These are phyloP conservation scores for Periparus ater DNA, from an alignment of 2,797 vertebrate genomes.

Conservation along the genomic window DNA sequence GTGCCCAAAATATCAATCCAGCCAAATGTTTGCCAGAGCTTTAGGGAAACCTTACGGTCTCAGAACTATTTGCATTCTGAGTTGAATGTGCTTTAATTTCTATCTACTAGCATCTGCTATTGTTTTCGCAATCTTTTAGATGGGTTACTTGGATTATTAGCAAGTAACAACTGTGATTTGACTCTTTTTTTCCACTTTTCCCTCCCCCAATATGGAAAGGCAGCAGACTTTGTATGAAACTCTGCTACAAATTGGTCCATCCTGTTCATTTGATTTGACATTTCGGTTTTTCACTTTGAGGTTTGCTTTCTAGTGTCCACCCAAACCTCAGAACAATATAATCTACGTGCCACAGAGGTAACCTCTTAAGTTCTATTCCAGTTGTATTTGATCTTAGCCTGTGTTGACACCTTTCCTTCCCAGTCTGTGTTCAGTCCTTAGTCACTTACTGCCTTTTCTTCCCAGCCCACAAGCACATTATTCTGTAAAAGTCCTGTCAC, in stretches of 20 bases:
- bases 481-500: neutral
- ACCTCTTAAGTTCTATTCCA: neutral
- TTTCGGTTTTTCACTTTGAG: neutral
- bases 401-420: neutral
- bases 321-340: neutral
- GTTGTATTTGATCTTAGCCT: neutral
- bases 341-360: neutral
- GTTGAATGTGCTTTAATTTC: slow-evolving; percentile 47
- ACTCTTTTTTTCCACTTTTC: neutral
- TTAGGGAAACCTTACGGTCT: slow-evolving; percentile 53
- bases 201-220: neutral
- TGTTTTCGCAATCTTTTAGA: slow-evolving; percentile 35
- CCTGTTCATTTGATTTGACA: neutral
- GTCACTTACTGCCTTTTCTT: neutral
- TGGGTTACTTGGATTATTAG: slow-evolving; percentile 39
- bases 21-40: slow-evolving; percentile 61
- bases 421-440: neutral
- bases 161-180: neutral
- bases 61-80: slow-evolving; percentile 54
- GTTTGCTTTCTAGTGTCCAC: neutral
- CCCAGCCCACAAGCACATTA: neutral
- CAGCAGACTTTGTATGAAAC: neutral
- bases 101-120: slow-evolving; percentile 48
- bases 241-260: neutral
- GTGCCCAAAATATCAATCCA: slow-evolving; percentile 58